Percentiles rank a stretch among this genome's conserved stretches.
Conservation (phyloP, 2,113 vertebrate species). For the Periophthalmodon schlosseri region DNA sequence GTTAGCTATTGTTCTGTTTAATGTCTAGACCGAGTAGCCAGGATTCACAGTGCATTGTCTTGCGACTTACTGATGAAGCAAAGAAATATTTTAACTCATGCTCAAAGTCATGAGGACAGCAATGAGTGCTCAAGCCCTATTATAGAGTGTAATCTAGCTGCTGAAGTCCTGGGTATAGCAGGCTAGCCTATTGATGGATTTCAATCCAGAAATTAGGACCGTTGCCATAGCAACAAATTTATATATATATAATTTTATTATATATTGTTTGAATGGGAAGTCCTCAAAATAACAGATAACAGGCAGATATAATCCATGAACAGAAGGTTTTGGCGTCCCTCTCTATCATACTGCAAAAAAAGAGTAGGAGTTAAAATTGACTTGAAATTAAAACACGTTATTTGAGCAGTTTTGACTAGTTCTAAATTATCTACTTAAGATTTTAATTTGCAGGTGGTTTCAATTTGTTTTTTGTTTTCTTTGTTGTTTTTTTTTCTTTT, state of each 20-base stretch:
- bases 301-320: neutral
- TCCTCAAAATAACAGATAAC: no score
- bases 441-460: no score
- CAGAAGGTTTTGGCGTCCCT: neutral
- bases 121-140: conserved; percentile 24
- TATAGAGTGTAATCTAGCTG: conserved; percentile 42
- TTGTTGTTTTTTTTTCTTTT: no score
- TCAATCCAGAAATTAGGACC: no score
- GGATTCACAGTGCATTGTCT: conserved; percentile 27
- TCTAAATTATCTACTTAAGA: no score
- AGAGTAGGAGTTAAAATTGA: neutral
- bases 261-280: no score
- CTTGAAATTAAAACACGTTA: neutral
- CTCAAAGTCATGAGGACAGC: conserved; percentile 42
- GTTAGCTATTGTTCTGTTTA: conserved; percentile 41
- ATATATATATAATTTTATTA: no score
- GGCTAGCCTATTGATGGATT: neutral
- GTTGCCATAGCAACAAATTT: no score
- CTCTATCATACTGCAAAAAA: neutral
- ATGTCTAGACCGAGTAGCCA: conserved; percentile 26
- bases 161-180: conserved; percentile 23
- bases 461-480: no score
- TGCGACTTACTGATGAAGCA: conserved; percentile 44
- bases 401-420: no score
- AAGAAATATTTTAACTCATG: conserved; percentile 29